Base-by-base conservation (phyloP, 1,140 invertebrate species). In the Idris sp. region DNA sequence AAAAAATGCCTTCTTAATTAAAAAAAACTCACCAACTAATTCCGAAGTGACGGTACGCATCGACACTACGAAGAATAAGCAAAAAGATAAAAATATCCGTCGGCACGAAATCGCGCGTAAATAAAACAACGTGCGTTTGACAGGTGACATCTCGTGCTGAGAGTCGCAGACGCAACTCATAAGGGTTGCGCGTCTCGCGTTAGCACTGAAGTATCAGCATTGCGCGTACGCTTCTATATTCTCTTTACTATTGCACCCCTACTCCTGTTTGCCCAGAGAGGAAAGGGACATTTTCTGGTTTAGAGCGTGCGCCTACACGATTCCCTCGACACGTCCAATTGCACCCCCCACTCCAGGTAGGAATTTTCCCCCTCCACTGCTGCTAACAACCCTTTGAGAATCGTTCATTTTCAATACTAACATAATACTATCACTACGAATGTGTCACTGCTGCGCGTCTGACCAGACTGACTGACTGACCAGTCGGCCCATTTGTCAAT, bases 181-280 rank as follows among this genome's bases (percentile, higher is more conserved):
- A 68, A 77, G 59, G 54, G 78, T 78, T 68, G 76, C 85, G 86
- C 83, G 81, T 83, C 84, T 81, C 85, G 85, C 85, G 82, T 83
- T 65, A 72, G 80, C 80, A 87, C 85, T 87, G 83, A 83, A 82
- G 64, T 83, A 79, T 65, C 73, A 65, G 75, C 74, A 80, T 76
- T 65, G 61, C 74, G 79, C 71, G 77, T 75, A 72, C 72, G 68
- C 51, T 58, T 78, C 76, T 85, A 83, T 83, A 85, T 71, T 83
- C 74, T 65, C 74, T 40, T 51, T 30, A 48, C 74, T 73, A 79
- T 76, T 65, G 79, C 71, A 58, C 64, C 77, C 80, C 72, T 75
- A 74, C 68, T 58, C 65, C 49, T 59, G 33, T 28, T 36, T 35
- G 51, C 44, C 62, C 67, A 15, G 40, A 44, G 41, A 48, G 61